Evolutionary conservation across 2,113 vertebrate genomes (phyloP).

Genomic region (Azemiops feae): DNA sequence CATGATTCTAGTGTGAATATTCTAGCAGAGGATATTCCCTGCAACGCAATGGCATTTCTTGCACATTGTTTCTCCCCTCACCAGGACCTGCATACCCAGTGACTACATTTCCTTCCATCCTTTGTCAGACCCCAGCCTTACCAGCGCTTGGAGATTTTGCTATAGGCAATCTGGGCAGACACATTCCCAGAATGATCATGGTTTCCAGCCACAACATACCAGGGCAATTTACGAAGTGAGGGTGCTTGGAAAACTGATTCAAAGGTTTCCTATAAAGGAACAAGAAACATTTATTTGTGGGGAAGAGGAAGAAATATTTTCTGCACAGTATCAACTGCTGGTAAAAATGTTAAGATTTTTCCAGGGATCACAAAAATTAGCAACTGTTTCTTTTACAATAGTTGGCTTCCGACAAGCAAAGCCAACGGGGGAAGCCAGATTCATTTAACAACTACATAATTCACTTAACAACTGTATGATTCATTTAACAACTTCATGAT

Average conservation of each 20-base stretch:
- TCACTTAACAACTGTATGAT: background rate
- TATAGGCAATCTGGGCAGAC: conserved; percentile 86
- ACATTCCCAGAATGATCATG: conserved; percentile 89
- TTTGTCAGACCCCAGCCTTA: conserved; percentile 49
- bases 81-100: background rate
- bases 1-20: background rate
- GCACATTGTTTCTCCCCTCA: background rate
- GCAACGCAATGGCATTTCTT: background rate
- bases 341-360: background rate
- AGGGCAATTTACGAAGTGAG: conserved; percentile 77
- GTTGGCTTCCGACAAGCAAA: background rate
- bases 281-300: background rate
- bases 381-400: background rate
- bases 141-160: conserved; percentile 80
- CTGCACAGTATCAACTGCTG: background rate
- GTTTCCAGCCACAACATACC: conserved; percentile 90
- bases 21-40: background rate
- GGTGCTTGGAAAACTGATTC: conserved; percentile 80
- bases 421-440: background rate
- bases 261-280: conserved; percentile 78
- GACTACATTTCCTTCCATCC: background rate
- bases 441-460: background rate
- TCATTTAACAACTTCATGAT: background rate
- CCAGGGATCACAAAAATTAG: background rate
- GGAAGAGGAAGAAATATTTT: background rate